Conservation (phyloP, 2,888 invertebrate genomes). For the Galeruca laticollis region DNA sequence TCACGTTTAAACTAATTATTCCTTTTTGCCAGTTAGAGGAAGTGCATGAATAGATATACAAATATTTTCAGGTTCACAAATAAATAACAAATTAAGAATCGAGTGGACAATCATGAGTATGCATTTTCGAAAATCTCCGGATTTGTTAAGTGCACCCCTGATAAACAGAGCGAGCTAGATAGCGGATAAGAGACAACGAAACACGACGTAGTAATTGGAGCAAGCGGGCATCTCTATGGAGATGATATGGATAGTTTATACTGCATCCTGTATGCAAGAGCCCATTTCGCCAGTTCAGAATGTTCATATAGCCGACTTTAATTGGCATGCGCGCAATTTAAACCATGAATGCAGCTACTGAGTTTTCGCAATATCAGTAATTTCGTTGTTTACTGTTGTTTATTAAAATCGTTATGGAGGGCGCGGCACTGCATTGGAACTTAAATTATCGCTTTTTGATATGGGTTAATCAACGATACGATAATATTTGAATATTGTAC, state of each 20-base stretch:
- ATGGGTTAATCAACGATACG: conserved; percentile 27
- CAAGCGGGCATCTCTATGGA: conserved; percentile 34
- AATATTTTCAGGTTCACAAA: too few species aligned
- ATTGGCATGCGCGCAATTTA: conserved; percentile 61
- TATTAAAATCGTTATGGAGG: conserved; percentile 41
- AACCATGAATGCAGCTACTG: conserved; percentile 56
- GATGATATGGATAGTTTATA: conserved; percentile 52
- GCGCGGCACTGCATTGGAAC: conserved; percentile 1
- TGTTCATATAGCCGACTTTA: conserved; percentile 58
- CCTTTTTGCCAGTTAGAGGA: too few species aligned
- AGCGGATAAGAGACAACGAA: conserved; percentile 31
- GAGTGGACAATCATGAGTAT: not conserved
- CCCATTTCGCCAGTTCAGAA: conserved; percentile 59
- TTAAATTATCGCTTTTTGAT: conserved; percentile 25
- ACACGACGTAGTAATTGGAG: conserved; percentile 31
- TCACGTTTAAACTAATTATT: too few species aligned
- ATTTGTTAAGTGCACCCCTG: not conserved
- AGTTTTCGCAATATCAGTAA: conserved; percentile 58
- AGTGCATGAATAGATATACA: too few species aligned
- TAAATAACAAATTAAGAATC: not conserved
- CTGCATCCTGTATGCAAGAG: conserved; percentile 61
- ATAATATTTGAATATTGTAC: not conserved
- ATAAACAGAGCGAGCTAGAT: conserved; percentile 3
- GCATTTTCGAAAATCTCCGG: not conserved
- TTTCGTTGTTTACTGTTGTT: conserved; percentile 53